Conservation (phyloP, 2,797 vertebrate genomes). For the Syncerus caffer region DNA sequence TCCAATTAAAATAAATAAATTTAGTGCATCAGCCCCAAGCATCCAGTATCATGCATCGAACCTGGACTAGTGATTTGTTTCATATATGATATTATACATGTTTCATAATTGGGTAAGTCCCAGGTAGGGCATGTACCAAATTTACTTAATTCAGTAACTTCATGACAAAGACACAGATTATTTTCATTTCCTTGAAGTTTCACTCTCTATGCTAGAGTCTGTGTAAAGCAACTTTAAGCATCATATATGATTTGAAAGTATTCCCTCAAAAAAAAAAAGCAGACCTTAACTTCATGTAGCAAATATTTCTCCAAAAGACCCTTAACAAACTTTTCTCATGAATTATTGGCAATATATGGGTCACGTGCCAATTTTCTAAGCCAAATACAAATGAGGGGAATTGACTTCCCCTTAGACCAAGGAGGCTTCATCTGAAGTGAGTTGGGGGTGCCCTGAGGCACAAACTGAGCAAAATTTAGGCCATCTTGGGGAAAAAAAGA, state of each 20-base stretch:
- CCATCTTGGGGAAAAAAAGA: accelerated
- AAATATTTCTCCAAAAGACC: not conserved
- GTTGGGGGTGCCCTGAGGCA: not conserved
- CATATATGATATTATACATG: no score
- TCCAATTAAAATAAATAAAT: no score
- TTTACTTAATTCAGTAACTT: not conserved
- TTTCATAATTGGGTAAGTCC: not conserved
- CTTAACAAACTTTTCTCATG: not conserved
- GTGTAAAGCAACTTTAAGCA: not conserved
- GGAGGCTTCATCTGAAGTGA: not conserved
- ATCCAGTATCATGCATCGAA: no score
- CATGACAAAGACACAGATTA: not conserved
- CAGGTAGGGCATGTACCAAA: not conserved
- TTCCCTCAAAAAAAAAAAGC: not conserved
- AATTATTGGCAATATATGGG: not conserved
- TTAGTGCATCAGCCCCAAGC: no score
- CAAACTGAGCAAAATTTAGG: not conserved
- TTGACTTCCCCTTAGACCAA: not conserved
- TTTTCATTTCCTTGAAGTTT: not conserved
- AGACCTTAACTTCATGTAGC: not conserved
- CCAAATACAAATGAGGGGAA: not conserved
- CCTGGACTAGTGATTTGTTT: no score
- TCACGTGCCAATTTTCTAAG: not conserved
- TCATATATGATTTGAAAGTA: not conserved
- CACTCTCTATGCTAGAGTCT: not conserved